phyloP scores from a whole-genome alignment of 2,797 vertebrate genomes.

The Rhabdomys pumilio region DNA sequence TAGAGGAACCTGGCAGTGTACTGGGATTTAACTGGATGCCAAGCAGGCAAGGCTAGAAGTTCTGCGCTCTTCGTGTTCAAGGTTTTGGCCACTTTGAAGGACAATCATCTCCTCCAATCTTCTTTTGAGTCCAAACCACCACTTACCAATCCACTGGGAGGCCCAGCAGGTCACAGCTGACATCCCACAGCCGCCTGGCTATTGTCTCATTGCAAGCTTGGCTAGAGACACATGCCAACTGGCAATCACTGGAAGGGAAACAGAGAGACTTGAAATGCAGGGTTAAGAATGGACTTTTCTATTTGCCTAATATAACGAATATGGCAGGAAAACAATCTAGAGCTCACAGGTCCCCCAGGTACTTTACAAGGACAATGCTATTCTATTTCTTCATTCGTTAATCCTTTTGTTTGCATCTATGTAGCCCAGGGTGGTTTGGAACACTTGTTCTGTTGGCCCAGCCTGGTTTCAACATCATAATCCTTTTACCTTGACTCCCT shows the following conservation, averaged over 20 bases:
- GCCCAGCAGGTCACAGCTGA: constrained; percentile 95
- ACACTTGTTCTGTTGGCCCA: not conserved
- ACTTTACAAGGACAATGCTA: constrained; percentile 7
- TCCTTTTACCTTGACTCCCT: not conserved
- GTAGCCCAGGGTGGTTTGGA: not conserved
- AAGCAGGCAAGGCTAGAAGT: constrained; percentile 7
- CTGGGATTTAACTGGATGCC: not conserved
- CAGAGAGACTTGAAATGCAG: not conserved
- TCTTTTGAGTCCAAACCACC: constrained; percentile 20
- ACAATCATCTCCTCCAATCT: not conserved
- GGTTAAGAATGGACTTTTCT: constrained; percentile 15
- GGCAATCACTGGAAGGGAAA: constrained; percentile 92
- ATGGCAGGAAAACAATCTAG: not conserved
- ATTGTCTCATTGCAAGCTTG: constrained; percentile 93
- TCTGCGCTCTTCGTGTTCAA: constrained; percentile 41
- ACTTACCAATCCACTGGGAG: constrained; percentile 93
- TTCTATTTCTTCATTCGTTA: not conserved
- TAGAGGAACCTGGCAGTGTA: constrained; percentile 2
- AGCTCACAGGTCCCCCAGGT: not conserved
- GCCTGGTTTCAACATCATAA: not conserved
- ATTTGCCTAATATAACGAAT: constrained; percentile 28
- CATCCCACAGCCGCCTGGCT: constrained; percentile 93
- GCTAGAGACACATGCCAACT: constrained; percentile 93
- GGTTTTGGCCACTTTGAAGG: constrained; percentile 33
- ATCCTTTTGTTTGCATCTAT: not conserved